Evolutionary conservation across 92 coral and sea anemone genomes (phyloP).

Genomic region (Blastomussa wellsi): DNA sequence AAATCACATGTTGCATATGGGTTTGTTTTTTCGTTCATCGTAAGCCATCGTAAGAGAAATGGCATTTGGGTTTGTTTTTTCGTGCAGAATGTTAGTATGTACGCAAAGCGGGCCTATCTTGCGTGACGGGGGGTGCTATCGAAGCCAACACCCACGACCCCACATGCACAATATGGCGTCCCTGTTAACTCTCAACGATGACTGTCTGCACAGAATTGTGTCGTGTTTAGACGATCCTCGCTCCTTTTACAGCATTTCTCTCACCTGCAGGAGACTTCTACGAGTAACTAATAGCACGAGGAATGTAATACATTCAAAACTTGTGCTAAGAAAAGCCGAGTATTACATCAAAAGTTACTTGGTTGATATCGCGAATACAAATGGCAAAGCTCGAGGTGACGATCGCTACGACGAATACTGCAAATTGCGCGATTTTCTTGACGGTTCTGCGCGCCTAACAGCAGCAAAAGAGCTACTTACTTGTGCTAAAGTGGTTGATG

Average conservation of each 20-base stretch:
- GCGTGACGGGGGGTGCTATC: background rate
- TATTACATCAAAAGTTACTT: slow-evolving; percentile 41
- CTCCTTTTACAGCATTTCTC: background rate
- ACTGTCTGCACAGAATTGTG: background rate
- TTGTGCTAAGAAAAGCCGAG: slow-evolving; percentile 49
- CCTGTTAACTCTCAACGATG: background rate
- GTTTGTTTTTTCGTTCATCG: no score
- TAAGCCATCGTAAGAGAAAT: no score
- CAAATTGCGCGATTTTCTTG: slow-evolving; percentile 19
- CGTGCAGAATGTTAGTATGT: background rate
- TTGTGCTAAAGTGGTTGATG: slow-evolving; percentile 41
- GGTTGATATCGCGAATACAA: background rate
- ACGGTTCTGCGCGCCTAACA: slow-evolving; percentile 9
- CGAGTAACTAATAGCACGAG: slow-evolving; percentile 34
- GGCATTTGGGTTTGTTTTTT: background rate
- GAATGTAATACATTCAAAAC: slow-evolving; percentile 30
- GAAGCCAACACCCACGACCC: background rate
- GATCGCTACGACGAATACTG: background rate
- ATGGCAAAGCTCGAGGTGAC: background rate
- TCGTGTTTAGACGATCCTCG: background rate
- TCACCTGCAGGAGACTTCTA: slow-evolving; percentile 47
- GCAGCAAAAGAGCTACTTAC: slow-evolving; percentile 12
- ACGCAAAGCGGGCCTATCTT: background rate
- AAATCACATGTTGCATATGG: no score
- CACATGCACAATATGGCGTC: background rate